These are phyloP conservation scores for Chironomus riparius DNA, from an alignment of 2,888 invertebrate genomes.

Conservation along the genomic window DNA sequence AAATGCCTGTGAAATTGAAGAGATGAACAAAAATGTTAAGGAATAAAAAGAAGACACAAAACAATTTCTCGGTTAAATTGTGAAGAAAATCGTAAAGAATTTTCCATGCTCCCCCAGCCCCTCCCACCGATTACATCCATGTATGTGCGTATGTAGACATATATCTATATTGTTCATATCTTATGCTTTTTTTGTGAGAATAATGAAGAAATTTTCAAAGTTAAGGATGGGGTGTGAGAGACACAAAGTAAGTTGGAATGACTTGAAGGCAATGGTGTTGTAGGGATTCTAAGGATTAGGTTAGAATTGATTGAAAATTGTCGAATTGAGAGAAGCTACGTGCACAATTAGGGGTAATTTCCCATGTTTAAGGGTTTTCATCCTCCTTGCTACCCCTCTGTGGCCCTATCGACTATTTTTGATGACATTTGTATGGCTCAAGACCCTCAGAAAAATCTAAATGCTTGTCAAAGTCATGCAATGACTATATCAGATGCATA, in stretches of 20 bases:
- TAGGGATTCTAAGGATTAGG: too few species aligned
- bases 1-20: background rate
- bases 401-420: too few species aligned
- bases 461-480: too few species aligned
- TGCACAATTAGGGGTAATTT: too few species aligned
- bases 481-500: too few species aligned
- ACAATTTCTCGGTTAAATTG: slow-evolving; percentile 22
- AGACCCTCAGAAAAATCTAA: too few species aligned
- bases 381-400: too few species aligned
- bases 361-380: too few species aligned
- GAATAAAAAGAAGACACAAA: background rate
- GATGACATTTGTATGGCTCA: too few species aligned
- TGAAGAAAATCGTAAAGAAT: slow-evolving; percentile 4
- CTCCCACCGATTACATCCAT: background rate
- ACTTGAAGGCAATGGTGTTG: too few species aligned
- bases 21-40: background rate
- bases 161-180: background rate
- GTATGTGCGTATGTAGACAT: background rate
- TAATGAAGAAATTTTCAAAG: background rate
- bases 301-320: too few species aligned
- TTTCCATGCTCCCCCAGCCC: background rate
- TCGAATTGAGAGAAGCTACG: too few species aligned
- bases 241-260: background rate
- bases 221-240: background rate
- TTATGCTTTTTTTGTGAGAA: background rate